Percentiles rank a stretch among this genome's conserved stretches.
phyloP scores from a whole-genome alignment of 2,113 vertebrate species.

The Leptobrachium leishanense region DNA sequence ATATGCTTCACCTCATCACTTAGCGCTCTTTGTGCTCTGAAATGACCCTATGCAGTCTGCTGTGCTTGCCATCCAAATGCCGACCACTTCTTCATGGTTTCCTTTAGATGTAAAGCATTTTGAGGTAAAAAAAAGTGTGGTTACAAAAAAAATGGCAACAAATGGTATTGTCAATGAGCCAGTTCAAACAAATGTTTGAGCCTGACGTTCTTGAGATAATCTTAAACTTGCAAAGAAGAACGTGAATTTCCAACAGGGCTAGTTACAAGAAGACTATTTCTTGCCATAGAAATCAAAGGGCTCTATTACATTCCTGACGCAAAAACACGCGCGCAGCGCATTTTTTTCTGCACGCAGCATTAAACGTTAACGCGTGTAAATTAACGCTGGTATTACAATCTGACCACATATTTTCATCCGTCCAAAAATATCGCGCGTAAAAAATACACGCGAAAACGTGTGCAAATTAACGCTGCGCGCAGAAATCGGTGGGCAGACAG shows the following conservation, averaged over 20 bases:
- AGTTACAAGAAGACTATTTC: not conserved
- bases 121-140: slow-evolving; percentile 24
- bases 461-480: too few relatives aligned
- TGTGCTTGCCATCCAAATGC: not conserved
- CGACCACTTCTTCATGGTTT: slow-evolving; percentile 10
- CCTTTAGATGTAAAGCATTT: slow-evolving; percentile 11
- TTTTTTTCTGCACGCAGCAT: too few relatives aligned
- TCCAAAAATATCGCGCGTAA: too few relatives aligned
- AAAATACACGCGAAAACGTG: too few relatives aligned
- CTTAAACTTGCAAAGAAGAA: not conserved
- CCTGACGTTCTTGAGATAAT: not conserved
- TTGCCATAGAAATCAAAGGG: not conserved
- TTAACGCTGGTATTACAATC: too few relatives aligned
- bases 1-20: too few relatives aligned
- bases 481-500: too few relatives aligned
- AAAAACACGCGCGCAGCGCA: too few relatives aligned
- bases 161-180: slow-evolving; percentile 14
- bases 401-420: too few relatives aligned
- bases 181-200: slow-evolving; percentile 19
- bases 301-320: too few relatives aligned
- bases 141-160: slow-evolving; percentile 27
- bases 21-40: slow-evolving; percentile 8
- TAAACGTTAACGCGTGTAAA: too few relatives aligned
- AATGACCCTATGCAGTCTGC: slow-evolving; percentile 6
- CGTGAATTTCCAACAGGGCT: slow-evolving; percentile 13